Base-by-base conservation (phyloP, 2,888 invertebrate species). In the Hirtodrosophila histrioides region DNA sequence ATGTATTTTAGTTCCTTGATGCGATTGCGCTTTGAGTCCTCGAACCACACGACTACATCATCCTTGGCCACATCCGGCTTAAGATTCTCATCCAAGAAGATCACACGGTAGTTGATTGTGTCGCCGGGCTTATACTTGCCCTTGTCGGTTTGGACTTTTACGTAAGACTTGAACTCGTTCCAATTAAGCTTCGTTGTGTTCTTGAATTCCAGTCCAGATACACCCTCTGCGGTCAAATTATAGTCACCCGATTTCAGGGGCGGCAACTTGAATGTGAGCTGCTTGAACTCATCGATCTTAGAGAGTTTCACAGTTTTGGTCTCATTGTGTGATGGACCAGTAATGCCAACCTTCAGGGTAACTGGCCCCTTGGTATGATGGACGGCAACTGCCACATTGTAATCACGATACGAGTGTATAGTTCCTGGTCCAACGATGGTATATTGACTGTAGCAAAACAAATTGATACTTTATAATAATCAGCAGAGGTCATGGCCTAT, bases 101-200 rank as follows among this genome's bases (percentile, higher is more conserved):
- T 68, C 3, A 90, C 75, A 12, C 91, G 86, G 91, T 97, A 98
- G 90, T 95, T 93, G 40, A 99, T 94, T 74, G 94, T 94, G 89
- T 96, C 95, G n/a, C 96, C 95, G 0, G 98, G 97, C 89, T 97
- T 96, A 91, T 98, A 98, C 71, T 97, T 95, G 11, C 97, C 95
- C 92, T 97, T 96, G 91, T 98, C 98, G 0, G 97, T 97, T 90
- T 98, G 98, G 55, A 98, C 94, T 88, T 97, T 96, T 7, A 97
- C 94, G 45, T 85, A 70, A 1, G 88, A 71, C 12, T 69, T 69
- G 17, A 89, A 89, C 0, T 61, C 75, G 0, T 95, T 74, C 94
- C 94, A 69, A 94, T 93, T 92, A 94, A 97, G 57, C 93, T 93
- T 93, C 0, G 95, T 95, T n/a, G 95, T 93, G 74, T 96, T 94